phyloP scores from a whole-genome alignment of 2,888 invertebrate species.

The Kryphioiulus occultus region DNA sequence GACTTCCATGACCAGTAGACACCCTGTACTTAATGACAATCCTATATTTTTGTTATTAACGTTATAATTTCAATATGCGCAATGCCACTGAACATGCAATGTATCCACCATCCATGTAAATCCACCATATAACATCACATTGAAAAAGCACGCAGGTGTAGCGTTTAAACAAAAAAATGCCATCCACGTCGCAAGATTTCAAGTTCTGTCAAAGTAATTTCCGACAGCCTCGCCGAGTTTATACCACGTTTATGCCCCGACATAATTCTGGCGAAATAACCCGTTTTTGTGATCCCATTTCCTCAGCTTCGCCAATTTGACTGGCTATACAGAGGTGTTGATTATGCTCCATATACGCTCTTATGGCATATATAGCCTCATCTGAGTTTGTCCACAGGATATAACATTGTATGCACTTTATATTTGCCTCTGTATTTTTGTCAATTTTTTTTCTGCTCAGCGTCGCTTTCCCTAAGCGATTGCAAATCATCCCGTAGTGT shows the following conservation, averaged over 20 bases:
- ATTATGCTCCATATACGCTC: neutral
- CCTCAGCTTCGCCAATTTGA: neutral
- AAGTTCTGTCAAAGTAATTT: neutral
- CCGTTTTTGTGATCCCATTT: neutral
- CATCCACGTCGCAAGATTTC: no score
- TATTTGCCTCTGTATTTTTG: neutral
- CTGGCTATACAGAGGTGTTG: neutral
- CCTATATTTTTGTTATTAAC: no score
- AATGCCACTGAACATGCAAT: no score
- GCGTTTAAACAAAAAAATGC: neutral
- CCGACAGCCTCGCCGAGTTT: neutral
- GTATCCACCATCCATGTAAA: no score
- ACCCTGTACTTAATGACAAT: no score
- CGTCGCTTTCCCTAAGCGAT: neutral
- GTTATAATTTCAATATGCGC: no score
- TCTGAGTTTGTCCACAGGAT: neutral
- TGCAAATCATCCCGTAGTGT: neutral
- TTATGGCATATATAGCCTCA: neutral
- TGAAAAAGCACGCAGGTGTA: no score
- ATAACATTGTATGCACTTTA: neutral
- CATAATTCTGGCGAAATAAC: neutral
- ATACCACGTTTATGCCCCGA: neutral
- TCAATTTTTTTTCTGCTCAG: neutral
- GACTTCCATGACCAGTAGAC: no score
- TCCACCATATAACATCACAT: no score